A percentile compares a stretch with the other conserved stretches of the same genome.
These are phyloP conservation scores for Gari tellinella DNA, from an alignment of 2,888 invertebrate genomes.

Conservation along the genomic window DNA sequence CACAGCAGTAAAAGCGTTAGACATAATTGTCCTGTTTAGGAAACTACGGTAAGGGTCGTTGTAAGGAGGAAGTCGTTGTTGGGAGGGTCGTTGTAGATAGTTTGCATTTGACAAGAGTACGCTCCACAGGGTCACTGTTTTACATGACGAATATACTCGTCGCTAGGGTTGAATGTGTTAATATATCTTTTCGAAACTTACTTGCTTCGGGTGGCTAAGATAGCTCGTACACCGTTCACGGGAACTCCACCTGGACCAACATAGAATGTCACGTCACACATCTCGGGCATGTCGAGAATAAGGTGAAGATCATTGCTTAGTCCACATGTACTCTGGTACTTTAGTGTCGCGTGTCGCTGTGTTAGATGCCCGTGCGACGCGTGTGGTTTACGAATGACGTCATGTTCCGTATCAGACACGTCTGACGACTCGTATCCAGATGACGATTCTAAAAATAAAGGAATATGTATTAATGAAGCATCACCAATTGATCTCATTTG, in stretches of 20 bases:
- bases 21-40: too few relatives aligned
- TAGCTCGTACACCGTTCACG: slow-evolving; percentile 47
- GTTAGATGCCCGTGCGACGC: slow-evolving; percentile 1
- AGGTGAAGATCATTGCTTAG: slow-evolving; percentile 42
- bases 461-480: too few relatives aligned
- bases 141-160: too few relatives aligned
- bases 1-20: too few relatives aligned
- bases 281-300: slow-evolving; percentile 51
- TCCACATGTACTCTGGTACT: slow-evolving; percentile 35
- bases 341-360: slow-evolving; percentile 9
- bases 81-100: too few relatives aligned
- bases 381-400: slow-evolving; percentile 12
- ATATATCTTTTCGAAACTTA: slow-evolving; percentile 5
- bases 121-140: too few relatives aligned
- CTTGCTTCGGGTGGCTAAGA: slow-evolving; percentile 49
- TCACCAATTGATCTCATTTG: too few relatives aligned
- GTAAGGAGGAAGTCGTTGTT: too few relatives aligned
- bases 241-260: slow-evolving; percentile 36
- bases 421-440: slow-evolving; percentile 54
- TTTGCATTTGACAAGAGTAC: too few relatives aligned
- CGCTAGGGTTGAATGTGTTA: too few relatives aligned
- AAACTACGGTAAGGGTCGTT: too few relatives aligned
- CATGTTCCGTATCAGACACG: not conserved
- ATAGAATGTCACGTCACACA: slow-evolving; percentile 59
- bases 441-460: slow-evolving; percentile 47